Evolutionary conservation across 2,888 invertebrate species (phyloP), one percentile per base, ranked within the genome.

Genomic region (Mechanitis mazaeus): DNA sequence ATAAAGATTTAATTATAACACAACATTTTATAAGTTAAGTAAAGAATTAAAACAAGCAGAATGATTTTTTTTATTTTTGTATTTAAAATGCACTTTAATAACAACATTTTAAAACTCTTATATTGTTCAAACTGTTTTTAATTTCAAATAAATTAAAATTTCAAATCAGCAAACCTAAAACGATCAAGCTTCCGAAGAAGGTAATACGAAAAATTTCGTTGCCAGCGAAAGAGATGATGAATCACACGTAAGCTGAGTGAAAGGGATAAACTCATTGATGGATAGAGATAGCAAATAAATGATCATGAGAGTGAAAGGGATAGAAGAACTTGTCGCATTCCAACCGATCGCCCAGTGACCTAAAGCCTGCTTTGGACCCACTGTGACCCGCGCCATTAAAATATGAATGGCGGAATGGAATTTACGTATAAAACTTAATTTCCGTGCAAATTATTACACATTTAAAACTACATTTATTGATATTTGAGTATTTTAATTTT

Each of bases 321-420:
- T 59, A 70, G 71, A 66, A 75, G 81, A 87, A 88, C 87, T 86
- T 87, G 86, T 83, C 80, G 79, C 89, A 88, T 89, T 88, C 89
- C 86, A 69, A 55, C 59, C 74, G 66, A 71, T 85, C 86, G 86
- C 88, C 89, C 83, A 89, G 80, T 90, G 85, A 89, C 89, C 89
- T 78, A 88, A 85, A 86, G 84, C 81, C 78, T 68, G 58, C 62
- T 60, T 58, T 66, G 69, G 68, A 63, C 67, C 64, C 66, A 66
- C 67, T 64, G 61, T 66, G 68, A 71, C 66, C 68, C 61, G 61
- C 60, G 64, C 42, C 28, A 50, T 58, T 55, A 42, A 53, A 50
- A 60, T 60, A 66, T 66, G 56, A 62, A 61, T 64, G 60, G 58
- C 33, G 45, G 38, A 55, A 47, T 55, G 35, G 31, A 38, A 46